Evolutionary conservation across 2,797 vertebrate genomes (phyloP).

Genomic region (Podarcis lilfordi): DNA sequence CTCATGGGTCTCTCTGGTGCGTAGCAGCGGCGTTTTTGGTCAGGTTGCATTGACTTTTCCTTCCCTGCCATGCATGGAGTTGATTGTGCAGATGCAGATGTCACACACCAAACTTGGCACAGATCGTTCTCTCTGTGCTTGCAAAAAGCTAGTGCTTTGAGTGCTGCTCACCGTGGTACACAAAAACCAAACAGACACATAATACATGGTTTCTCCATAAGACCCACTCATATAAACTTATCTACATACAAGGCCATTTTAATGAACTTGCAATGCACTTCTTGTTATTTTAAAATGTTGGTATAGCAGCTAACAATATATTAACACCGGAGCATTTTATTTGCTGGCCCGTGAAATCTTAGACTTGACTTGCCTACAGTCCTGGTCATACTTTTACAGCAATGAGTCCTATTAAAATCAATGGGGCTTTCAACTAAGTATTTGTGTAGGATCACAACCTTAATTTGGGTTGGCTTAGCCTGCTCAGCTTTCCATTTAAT

Average conservation of each 20-base stretch:
- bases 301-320: background rate
- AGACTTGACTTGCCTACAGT: background rate
- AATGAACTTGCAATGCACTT: background rate
- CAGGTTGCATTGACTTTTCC: background rate
- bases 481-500: background rate
- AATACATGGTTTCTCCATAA: background rate
- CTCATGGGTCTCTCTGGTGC: background rate
- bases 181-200: background rate
- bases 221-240: background rate
- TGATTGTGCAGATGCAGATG: background rate
- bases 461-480: background rate
- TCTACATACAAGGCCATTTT: background rate
- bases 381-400: background rate
- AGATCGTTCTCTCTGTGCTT: background rate
- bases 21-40: background rate
- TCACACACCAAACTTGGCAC: background rate
- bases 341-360: background rate
- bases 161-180: background rate
- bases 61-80: background rate
- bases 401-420: conserved; percentile 2
- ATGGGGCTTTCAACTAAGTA: background rate
- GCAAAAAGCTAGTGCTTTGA: background rate
- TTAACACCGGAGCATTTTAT: background rate
- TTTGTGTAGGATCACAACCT: background rate
- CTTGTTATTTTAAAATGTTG: background rate